Conservation (phyloP, 2,113 vertebrate species). For the Hystrix cristata region DNA sequence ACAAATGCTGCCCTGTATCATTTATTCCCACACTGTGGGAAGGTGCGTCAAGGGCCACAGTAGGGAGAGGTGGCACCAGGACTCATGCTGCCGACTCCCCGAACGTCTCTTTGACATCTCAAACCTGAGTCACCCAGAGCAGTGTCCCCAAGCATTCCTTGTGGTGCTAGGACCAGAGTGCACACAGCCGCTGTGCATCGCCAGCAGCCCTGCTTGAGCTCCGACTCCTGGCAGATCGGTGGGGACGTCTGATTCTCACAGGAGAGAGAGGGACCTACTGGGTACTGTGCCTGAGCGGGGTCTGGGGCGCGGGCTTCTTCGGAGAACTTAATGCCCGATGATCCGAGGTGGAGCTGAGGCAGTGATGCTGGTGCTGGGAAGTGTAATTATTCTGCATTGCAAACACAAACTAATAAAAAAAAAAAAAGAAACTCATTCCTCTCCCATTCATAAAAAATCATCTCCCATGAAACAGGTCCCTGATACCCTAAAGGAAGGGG, state of each 20-base stretch:
- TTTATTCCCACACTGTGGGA: neutral
- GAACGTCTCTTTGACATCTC: neutral
- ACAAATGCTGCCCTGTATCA: neutral
- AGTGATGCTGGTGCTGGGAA: neutral
- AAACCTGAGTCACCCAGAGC: neutral
- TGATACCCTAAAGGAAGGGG: neutral
- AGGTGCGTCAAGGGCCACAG: neutral
- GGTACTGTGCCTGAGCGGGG: no score
- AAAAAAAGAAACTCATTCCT: neutral
- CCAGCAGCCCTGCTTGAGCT: neutral
- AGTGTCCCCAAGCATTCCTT: neutral
- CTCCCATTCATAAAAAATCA: neutral
- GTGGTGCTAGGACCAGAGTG: neutral
- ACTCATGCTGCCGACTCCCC: neutral
- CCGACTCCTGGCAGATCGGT: neutral
- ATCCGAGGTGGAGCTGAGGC: neutral
- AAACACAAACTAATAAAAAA: neutral
- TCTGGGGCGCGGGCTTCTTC: neutral
- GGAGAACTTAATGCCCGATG: neutral
- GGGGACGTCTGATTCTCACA: neutral
- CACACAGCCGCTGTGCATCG: neutral
- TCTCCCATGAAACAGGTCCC: neutral
- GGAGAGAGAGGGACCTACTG: neutral
- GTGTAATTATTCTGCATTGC: neutral
- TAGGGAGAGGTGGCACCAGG: neutral